Conservation (phyloP, 2,113 vertebrate genomes). For the Tragelaphus scriptus region DNA sequence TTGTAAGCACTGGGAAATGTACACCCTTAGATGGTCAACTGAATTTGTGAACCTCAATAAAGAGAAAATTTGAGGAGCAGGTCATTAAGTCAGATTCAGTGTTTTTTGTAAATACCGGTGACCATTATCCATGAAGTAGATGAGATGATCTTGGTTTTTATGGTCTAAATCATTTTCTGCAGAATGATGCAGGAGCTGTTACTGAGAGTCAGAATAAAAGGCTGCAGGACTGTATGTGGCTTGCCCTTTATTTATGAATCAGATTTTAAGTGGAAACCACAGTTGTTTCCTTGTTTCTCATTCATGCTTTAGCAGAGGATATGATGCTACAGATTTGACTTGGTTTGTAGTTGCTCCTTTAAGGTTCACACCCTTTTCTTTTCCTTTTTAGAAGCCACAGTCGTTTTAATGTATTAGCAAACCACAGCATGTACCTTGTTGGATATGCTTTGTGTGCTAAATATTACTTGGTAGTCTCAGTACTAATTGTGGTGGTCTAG, state of each 20-base stretch:
- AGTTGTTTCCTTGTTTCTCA: slow-evolving; percentile 70
- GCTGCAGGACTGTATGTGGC: neutral
- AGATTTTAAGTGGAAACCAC: slow-evolving; percentile 62
- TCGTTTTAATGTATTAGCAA: slow-evolving; percentile 54
- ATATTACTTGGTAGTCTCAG: neutral
- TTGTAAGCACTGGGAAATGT: neutral
- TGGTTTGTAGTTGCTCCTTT: slow-evolving; percentile 47
- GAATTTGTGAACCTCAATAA: neutral
- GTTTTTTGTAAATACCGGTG: neutral
- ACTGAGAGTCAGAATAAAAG: slow-evolving; percentile 28
- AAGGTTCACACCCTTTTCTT: slow-evolving; percentile 44
- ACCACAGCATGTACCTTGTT: slow-evolving; percentile 50
- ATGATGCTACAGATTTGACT: slow-evolving; percentile 30
- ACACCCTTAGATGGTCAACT: neutral
- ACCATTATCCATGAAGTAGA: neutral
- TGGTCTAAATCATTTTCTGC: neutral
- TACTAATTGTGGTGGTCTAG: neutral
- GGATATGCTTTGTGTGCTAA: slow-evolving; percentile 28
- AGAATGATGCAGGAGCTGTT: neutral
- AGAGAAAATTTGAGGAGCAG: neutral
- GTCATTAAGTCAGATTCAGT: neutral
- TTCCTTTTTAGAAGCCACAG: slow-evolving; percentile 56
- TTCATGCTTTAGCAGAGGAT: slow-evolving; percentile 68
- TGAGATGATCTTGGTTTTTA: neutral
- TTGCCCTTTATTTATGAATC: slow-evolving; percentile 63